Percentiles rank a stretch among this genome's conserved stretches.
phyloP scores from a whole-genome alignment of 2,113 vertebrate species.

The Stegastes partitus region DNA sequence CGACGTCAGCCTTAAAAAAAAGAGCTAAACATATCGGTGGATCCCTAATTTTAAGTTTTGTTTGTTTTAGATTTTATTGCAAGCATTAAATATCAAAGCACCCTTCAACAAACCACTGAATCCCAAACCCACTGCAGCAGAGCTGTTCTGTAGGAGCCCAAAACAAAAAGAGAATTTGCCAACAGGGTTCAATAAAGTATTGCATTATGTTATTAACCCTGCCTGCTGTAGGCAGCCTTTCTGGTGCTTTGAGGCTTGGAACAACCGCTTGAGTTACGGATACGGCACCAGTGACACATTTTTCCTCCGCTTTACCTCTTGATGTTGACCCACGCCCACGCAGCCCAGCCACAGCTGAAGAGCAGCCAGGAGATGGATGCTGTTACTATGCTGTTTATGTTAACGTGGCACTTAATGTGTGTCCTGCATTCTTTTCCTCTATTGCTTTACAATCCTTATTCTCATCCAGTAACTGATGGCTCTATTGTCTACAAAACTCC shows the following conservation, averaged over 20 bases:
- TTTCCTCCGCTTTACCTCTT: slow-evolving; percentile 31
- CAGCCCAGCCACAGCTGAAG: slow-evolving; percentile 20
- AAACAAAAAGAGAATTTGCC: slow-evolving; percentile 23
- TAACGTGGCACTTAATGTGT: slow-evolving; percentile 10
- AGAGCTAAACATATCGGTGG: no score
- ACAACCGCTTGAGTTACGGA: slow-evolving; percentile 6
- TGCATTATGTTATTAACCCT: slow-evolving; percentile 27
- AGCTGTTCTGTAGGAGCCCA: slow-evolving; percentile 18
- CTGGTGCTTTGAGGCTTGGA: slow-evolving; percentile 10
- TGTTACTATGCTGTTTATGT: slow-evolving; percentile 35
- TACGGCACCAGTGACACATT: slow-evolving; percentile 32
- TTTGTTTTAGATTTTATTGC: slow-evolving; percentile 32
- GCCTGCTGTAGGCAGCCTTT: slow-evolving; percentile 9
- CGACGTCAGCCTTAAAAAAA: no score
- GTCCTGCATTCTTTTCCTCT: slow-evolving; percentile 1
- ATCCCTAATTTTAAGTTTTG: neutral
- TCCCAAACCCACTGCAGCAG: slow-evolving; percentile 21
- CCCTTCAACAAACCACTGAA: slow-evolving; percentile 20
- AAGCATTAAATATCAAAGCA: neutral
- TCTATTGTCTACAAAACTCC: slow-evolving; percentile 14
- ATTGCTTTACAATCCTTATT: neutral
- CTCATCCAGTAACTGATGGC: neutral
- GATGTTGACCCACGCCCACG: slow-evolving; percentile 44
- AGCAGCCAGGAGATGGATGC: slow-evolving; percentile 26
- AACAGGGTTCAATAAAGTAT: slow-evolving; percentile 28